Conservation (phyloP, 2,797 vertebrate species). For the Dryobates pubescens region DNA sequence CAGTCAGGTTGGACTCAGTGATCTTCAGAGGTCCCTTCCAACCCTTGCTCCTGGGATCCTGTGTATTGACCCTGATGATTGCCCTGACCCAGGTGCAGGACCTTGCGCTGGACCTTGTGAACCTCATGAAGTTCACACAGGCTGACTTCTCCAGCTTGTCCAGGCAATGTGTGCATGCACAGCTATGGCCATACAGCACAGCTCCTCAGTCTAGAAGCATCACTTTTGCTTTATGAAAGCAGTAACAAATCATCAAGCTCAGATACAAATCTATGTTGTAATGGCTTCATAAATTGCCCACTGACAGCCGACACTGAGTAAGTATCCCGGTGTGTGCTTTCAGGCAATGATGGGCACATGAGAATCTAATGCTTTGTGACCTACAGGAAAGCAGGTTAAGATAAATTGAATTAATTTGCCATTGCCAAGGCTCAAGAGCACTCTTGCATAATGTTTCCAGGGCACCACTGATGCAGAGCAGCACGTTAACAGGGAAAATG, state of each 20-base stretch:
- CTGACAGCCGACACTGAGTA: not conserved
- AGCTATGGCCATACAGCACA: not conserved
- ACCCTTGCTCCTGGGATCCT: no score
- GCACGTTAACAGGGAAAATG: not conserved
- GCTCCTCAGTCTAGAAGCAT: not conserved
- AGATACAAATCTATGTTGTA: not conserved
- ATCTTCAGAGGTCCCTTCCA: no score
- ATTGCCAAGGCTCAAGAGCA: not conserved
- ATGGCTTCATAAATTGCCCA: not conserved
- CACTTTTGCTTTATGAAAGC: not conserved
- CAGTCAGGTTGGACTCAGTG: no score
- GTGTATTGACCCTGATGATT: no score
- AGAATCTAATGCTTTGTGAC: not conserved
- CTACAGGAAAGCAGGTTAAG: not conserved
- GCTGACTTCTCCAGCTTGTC: no score
- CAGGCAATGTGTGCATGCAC: no score
- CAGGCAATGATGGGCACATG: not conserved
- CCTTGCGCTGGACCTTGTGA: no score
- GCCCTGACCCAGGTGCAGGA: no score
- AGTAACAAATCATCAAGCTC: not conserved
- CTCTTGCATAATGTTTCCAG: not conserved
- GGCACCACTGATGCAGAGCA: not conserved
- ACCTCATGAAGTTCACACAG: no score
- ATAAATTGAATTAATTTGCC: conserved; percentile 42
- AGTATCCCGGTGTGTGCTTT: not conserved